phyloP scores from a whole-genome alignment of 2,888 invertebrate genomes.

The Biston stratarius region DNA sequence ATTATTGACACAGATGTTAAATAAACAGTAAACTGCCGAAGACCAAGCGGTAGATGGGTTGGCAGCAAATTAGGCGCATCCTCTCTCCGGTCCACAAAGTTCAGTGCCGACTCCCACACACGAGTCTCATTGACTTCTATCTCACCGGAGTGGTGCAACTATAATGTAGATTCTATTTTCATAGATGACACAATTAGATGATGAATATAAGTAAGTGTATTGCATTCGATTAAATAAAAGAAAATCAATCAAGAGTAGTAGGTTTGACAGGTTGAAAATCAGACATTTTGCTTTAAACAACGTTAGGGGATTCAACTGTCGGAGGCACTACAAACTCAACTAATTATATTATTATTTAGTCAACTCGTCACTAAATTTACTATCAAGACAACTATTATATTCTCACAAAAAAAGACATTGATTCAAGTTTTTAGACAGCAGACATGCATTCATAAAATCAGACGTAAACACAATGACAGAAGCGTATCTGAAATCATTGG shows the following conservation, averaged over 20 bases:
- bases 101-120: constrained; percentile 75
- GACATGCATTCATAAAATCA: constrained; percentile 49
- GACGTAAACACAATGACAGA: constrained; percentile 60
- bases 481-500: constrained; percentile 59
- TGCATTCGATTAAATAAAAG: background rate
- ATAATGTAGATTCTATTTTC: constrained; percentile 64
- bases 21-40: constrained; percentile 6
- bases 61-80: constrained; percentile 78
- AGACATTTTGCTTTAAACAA: too few species aligned
- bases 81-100: constrained; percentile 68
- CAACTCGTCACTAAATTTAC: background rate
- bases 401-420: constrained; percentile 7
- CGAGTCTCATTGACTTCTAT: constrained; percentile 70
- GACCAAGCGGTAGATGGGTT: constrained; percentile 37
- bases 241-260: background rate
- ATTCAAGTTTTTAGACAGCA: constrained; percentile 28
- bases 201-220: too few species aligned
- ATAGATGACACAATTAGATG: constrained; percentile 58
- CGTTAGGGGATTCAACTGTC: too few species aligned
- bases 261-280: too few species aligned
- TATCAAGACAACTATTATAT: background rate
- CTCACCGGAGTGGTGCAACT: constrained; percentile 60
- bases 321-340: too few species aligned
- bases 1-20: background rate
- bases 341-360: too few species aligned